phyloP scores from a whole-genome alignment of 2,797 vertebrate species.

The Chrosomus eos region DNA sequence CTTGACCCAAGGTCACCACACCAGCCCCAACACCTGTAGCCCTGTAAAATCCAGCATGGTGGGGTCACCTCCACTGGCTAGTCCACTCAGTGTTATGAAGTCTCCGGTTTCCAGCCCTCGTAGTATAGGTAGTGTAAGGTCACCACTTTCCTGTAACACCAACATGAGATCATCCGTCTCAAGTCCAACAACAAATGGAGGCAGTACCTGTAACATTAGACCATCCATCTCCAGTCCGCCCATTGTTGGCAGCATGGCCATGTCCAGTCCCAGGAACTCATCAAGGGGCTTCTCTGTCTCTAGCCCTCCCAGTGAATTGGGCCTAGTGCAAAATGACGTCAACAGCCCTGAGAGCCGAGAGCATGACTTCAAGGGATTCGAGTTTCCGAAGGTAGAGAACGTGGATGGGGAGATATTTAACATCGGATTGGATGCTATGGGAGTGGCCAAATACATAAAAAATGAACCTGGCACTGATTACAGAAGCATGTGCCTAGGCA shows the following conservation, averaged over 20 bases:
- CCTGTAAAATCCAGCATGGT: conserved; percentile 89
- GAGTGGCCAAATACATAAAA: conserved; percentile 95
- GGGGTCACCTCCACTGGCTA: conserved; percentile 92
- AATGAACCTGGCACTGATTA: conserved; percentile 92
- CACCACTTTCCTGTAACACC: conserved; percentile 89
- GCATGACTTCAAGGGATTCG: conserved; percentile 86
- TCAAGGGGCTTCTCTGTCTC: conserved; percentile 82
- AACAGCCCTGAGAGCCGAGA: conserved; percentile 84
- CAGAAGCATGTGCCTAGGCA: conserved; percentile 88
- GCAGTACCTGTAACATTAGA: conserved; percentile 83
- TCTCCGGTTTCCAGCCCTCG: conserved; percentile 94
- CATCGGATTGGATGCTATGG: conserved; percentile 85
- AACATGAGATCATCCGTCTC: conserved; percentile 91
- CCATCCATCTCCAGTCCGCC: conserved; percentile 92
- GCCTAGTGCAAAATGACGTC: conserved; percentile 84
- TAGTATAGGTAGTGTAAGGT: conserved; percentile 91
- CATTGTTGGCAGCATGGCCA: conserved; percentile 81
- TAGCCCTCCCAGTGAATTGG: conserved; percentile 81
- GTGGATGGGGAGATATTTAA: conserved; percentile 87
- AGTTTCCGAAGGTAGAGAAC: conserved; percentile 94
- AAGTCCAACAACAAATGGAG: conserved; percentile 85
- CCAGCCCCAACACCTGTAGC: conserved; percentile 90
- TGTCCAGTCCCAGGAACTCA: conserved; percentile 88
- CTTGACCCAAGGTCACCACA: conserved; percentile 84
- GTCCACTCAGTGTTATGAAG: conserved; percentile 94